Evolutionary conservation across 1,140 invertebrate species (phyloP).

Genomic region (Galendromus occidentalis): DNA sequence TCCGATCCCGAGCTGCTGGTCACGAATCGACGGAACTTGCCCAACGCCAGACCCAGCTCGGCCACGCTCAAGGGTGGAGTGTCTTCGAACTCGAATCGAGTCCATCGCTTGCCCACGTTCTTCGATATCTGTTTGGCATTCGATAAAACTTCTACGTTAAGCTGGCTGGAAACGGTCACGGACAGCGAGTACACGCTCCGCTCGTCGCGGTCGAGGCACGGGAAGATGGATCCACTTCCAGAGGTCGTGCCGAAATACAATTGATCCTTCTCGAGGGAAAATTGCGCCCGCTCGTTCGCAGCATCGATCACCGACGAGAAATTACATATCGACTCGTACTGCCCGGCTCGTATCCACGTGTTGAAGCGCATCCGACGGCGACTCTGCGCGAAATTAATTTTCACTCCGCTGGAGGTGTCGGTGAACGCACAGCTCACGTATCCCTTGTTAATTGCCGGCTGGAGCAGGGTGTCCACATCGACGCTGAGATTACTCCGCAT

Average conservation of each 20-base stretch:
- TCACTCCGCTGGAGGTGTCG: neutral
- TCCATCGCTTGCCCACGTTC: neutral
- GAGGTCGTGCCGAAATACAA: neutral
- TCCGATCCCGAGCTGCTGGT: constrained; percentile 3
- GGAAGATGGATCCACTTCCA: constrained; percentile 2
- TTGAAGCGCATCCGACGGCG: constrained; percentile 1
- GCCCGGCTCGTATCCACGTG: neutral
- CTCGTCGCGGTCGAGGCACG: neutral
- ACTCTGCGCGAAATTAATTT: constrained; percentile 4
- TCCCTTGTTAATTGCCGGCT: constrained; percentile 3
- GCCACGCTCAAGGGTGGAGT: neutral
- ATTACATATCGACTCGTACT: neutral
- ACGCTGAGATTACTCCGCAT: neutral
- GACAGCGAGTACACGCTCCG: neutral
- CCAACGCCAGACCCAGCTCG: constrained; percentile 5
- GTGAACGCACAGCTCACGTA: neutral
- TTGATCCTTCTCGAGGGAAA: neutral
- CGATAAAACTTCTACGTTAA: neutral
- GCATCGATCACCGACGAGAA: neutral
- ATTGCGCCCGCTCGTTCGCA: neutral
- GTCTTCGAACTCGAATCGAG: neutral
- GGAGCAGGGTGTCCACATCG: neutral
- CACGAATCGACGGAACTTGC: neutral
- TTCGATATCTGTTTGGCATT: neutral
- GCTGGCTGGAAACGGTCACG: neutral